Evolutionary conservation across 2,888 invertebrate species (phyloP), one percentile per base, ranked within the genome.

Genomic region (Protula sp.): DNA sequence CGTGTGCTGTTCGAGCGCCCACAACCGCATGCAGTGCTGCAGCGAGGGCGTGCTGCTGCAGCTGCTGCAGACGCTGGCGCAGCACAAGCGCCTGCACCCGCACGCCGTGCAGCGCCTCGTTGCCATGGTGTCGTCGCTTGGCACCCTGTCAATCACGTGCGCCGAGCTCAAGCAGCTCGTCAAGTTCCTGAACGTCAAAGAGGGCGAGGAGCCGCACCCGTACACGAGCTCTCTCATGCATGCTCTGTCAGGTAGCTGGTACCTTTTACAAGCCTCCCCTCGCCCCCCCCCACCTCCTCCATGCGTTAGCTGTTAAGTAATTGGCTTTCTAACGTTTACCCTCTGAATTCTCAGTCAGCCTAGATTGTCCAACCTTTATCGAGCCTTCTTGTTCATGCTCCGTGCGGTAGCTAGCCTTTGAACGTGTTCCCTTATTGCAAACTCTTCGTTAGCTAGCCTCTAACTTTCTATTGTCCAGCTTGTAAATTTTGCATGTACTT

Each of bases 81-180:
- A 81, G 56, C 80, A 81, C 64, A 76, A 76, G 26, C 77, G 78
- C 54, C 74, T 85, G 3, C 74, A 81, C 48, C 76, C 79, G 45
- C 75, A 75, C 55, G 83, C 85, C 59, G 70, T 77, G 38, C 71
- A 83, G 63, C 83, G 84, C 71, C 74, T 86, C 53, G 83, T 87
- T 47, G 83, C 83, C 69, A 72, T 86, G 30, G 76, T 86, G 51
- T 86, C 86, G 74, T 82, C 82, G 59, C 76, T 87, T 5, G 85
- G 85, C 19, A 84, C 84, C 59, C 79, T 85, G 62, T 86, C 85
- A 60, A 84, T 87, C 61, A 82, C 82, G 30, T 82, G 85, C 1
- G 77, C 79, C 51, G 86, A 87, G 72, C 78, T 87, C n/a, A 86
- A 86, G 72, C 81, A 83, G 62, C 77, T 86, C 55, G 83, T 86